phyloP scores from a whole-genome alignment of 30 jellyfish, hydroid and myxozoan species.

The Hydractinia symbiolongicarpus region DNA sequence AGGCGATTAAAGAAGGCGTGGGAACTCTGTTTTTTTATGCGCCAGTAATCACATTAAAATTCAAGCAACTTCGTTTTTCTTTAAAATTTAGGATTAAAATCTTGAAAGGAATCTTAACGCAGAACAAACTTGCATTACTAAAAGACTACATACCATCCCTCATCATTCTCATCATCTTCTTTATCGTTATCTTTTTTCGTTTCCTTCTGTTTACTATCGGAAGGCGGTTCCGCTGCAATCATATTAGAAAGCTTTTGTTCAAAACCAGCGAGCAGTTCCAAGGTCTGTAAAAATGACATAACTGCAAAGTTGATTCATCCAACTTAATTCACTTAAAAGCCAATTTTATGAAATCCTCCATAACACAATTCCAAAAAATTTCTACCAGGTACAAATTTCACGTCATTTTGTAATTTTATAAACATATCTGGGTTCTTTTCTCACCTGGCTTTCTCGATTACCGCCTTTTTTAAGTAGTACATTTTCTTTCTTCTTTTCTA shows the following conservation, averaged over 20 bases:
- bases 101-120: no score
- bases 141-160: conserved; percentile 11
- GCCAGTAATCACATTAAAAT: no score
- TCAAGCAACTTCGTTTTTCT: no score
- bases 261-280: conserved; percentile 72
- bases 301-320: background rate
- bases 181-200: conserved; percentile 12
- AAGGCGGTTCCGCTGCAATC: background rate
- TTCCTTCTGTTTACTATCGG: background rate
- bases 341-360: no score
- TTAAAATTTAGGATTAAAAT: no score
- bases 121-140: no score
- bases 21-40: no score
- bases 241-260: conserved; percentile 20
- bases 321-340: no score
- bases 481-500: conserved; percentile 51
- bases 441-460: conserved; percentile 57
- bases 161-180: conserved; percentile 33
- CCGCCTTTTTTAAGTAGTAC: conserved; percentile 53
- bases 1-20: no score
- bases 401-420: no score
- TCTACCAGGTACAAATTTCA: no score
- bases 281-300: conserved; percentile 42
- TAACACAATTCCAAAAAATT: no score
- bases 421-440: background rate